These are phyloP conservation scores for Phengaris alcon DNA, from an alignment of 2,888 invertebrate species.

Conservation along the genomic window DNA sequence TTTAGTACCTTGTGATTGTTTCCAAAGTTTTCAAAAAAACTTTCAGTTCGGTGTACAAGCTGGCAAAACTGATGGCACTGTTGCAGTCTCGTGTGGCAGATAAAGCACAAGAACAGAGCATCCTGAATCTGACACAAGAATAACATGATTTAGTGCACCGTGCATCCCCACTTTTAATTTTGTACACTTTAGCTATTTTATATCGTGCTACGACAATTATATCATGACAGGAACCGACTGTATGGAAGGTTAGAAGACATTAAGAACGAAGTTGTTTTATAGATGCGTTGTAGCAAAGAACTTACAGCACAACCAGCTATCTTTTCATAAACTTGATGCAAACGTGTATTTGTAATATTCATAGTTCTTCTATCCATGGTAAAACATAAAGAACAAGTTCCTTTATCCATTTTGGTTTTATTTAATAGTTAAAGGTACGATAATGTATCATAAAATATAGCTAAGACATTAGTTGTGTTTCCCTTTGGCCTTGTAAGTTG, in stretches of 20 bases:
- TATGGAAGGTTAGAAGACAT: not conserved
- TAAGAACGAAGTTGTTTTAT: not conserved
- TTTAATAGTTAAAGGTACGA: not conserved
- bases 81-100: slow-evolving; percentile 15
- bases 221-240: too few relatives aligned
- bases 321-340: slow-evolving; percentile 54
- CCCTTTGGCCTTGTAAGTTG: not conserved
- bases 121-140: not conserved
- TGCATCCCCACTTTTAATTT: not conserved
- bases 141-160: not conserved
- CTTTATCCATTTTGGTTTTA: slow-evolving; percentile 42
- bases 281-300: not conserved
- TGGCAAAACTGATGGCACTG: slow-evolving; percentile 8
- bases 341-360: slow-evolving; percentile 43
- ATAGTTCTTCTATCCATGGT: slow-evolving; percentile 42
- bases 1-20: slow-evolving; percentile 11
- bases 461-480: not conserved
- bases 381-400: slow-evolving; percentile 46
- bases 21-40: not conserved
- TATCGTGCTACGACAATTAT: not conserved
- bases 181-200: not conserved
- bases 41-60: not conserved
- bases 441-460: not conserved
- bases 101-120: not conserved
- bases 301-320: slow-evolving; percentile 50